Percentiles rank a stretch among this genome's conserved stretches.
Evolutionary conservation across 2,888 invertebrate species (phyloP).

Genomic region (Ophonus ardosiacus): DNA sequence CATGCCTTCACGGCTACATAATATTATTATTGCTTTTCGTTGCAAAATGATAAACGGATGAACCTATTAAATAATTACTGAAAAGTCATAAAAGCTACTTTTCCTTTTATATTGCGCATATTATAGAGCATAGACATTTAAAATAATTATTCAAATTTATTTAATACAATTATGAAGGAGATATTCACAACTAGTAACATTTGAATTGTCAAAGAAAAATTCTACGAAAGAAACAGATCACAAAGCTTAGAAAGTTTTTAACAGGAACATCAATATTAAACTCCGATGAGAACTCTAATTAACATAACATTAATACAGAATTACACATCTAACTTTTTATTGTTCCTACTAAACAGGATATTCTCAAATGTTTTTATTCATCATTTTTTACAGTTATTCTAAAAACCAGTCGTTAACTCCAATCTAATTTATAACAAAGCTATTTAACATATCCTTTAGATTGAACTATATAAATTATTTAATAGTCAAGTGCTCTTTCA

Average conservation of each 20-base stretch:
- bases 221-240: background rate
- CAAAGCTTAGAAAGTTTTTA: slow-evolving; percentile 23
- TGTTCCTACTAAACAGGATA: slow-evolving; percentile 29
- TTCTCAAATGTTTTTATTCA: background rate
- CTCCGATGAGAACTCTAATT: background rate
- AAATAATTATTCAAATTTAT: too few species aligned
- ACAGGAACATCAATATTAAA: slow-evolving; percentile 18
- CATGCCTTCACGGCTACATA: too few species aligned
- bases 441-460: slow-evolving; percentile 4
- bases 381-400: slow-evolving; percentile 1
- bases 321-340: slow-evolving; percentile 24
- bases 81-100: too few species aligned
- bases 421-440: background rate
- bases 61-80: too few species aligned
- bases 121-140: too few species aligned
- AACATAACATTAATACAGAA: slow-evolving; percentile 22
- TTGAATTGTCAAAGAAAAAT: background rate
- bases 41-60: too few species aligned
- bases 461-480: slow-evolving; percentile 3
- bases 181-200: too few species aligned
- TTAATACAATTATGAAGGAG: too few species aligned
- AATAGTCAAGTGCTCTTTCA: background rate
- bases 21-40: too few species aligned
- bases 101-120: too few species aligned
- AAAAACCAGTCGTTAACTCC: slow-evolving; percentile 2